Conservation (phyloP, 2,797 vertebrate genomes). For the Limnodromus scolopaceus region DNA sequence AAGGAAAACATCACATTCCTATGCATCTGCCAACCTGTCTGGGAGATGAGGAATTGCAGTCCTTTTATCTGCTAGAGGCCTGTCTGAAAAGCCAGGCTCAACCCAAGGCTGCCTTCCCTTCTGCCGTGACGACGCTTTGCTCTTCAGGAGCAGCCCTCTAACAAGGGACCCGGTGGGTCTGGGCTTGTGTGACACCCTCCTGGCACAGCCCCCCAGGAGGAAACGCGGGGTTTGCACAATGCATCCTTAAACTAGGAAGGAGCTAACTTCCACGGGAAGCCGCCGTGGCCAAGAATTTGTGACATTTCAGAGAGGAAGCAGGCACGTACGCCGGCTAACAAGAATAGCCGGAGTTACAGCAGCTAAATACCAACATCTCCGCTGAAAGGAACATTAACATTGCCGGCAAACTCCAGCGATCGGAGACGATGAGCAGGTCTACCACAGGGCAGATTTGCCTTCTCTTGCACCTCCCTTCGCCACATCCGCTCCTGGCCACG, state of each 20-base stretch:
- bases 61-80: not conserved
- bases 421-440: not conserved
- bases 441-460: not conserved
- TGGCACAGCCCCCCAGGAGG: not conserved
- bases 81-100: not conserved
- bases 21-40: not conserved
- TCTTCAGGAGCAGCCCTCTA: not conserved
- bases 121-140: rapidly evolving
- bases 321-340: not conserved
- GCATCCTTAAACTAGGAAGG: not conserved
- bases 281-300: constrained; percentile 18
- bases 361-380: constrained; percentile 24
- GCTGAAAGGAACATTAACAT: not conserved
- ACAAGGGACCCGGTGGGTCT: not conserved
- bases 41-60: not conserved
- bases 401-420: not conserved
- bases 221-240: not conserved
- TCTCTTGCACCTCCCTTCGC: not conserved
- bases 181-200: not conserved
- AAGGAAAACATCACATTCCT: not conserved
- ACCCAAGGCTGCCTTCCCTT: not conserved
- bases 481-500: not conserved
- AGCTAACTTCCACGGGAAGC: constrained; percentile 23
- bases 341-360: constrained; percentile 11
- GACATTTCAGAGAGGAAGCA: constrained; percentile 34